Conservation (phyloP, 2,888 invertebrate genomes). For the Thecophora atra region DNA sequence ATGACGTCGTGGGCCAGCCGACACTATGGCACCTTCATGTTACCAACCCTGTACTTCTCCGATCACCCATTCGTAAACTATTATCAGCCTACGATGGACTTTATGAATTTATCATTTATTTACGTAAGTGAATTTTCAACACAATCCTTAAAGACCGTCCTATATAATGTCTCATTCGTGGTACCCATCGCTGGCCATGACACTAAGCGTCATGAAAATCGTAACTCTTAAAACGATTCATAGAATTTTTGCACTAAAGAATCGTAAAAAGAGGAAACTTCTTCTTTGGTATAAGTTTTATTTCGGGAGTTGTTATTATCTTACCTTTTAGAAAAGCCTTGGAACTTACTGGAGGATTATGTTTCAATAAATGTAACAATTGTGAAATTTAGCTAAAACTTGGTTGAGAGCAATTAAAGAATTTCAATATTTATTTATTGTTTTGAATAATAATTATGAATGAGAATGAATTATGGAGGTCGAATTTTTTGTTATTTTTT, state of each 20-base stretch:
- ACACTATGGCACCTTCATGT: conserved; percentile 5
- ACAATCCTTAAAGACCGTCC: conserved; percentile 10
- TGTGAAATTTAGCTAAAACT: no score
- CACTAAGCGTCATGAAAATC: not conserved
- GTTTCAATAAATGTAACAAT: no score
- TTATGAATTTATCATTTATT: conserved; percentile 35
- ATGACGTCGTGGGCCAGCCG: conserved; percentile 7
- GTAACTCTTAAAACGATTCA: conserved; percentile 11
- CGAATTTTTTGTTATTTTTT: no score
- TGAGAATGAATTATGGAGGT: no score
- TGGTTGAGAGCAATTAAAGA: no score
- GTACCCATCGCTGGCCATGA: not conserved
- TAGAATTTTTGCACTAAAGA: conserved; percentile 7
- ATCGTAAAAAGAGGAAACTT: no score
- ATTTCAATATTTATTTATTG: no score
- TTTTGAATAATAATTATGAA: no score
- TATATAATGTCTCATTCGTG: not conserved
- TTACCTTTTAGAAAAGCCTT: no score
- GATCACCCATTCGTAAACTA: not conserved
- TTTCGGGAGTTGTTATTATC: no score
- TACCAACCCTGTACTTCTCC: not conserved
- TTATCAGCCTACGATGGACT: not conserved
- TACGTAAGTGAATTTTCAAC: conserved; percentile 28
- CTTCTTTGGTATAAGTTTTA: no score
- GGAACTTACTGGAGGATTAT: no score